phyloP scores from a whole-genome alignment of 1,140 invertebrate genomes.

The Meloidogyne hapla region DNA sequence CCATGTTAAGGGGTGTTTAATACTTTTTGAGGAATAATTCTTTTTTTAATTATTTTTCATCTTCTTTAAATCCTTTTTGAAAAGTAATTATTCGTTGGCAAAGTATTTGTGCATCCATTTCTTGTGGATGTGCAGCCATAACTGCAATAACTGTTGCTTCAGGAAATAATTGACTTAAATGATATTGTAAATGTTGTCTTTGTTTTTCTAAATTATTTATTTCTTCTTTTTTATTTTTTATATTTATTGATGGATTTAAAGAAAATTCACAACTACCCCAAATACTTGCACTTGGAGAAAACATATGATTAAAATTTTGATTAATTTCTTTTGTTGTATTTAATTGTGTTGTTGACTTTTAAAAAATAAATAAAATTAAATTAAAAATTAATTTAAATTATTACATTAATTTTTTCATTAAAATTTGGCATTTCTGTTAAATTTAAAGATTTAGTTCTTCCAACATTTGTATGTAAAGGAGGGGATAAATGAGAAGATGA shows the following conservation, averaged over 20 bases:
- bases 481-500: not conserved
- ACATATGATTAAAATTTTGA: conserved; percentile 8
- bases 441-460: conserved; percentile 43
- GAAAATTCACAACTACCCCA: conserved; percentile 31
- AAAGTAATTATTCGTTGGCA: conserved; percentile 55
- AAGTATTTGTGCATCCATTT: conserved; percentile 51
- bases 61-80: conserved; percentile 43
- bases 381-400: not conserved
- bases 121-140: conserved; percentile 55
- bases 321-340: not conserved
- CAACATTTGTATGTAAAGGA: conserved; percentile 31
- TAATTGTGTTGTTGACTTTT: too few species aligned
- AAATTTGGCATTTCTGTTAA: conserved; percentile 11
- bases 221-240: not conserved
- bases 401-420: not conserved
- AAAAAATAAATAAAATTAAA: not conserved
- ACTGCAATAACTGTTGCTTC: conserved; percentile 49
- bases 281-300: not conserved
- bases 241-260: not conserved
- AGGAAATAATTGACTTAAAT: conserved; percentile 53
- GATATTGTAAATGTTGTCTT: conserved; percentile 40
- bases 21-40: too few species aligned
- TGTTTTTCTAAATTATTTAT: conserved; percentile 24
- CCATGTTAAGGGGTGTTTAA: too few species aligned
- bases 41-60: not conserved